Evolutionary conservation across 2,888 invertebrate genomes (phyloP).

Genomic region (Lasioglossum marginatum): DNA sequence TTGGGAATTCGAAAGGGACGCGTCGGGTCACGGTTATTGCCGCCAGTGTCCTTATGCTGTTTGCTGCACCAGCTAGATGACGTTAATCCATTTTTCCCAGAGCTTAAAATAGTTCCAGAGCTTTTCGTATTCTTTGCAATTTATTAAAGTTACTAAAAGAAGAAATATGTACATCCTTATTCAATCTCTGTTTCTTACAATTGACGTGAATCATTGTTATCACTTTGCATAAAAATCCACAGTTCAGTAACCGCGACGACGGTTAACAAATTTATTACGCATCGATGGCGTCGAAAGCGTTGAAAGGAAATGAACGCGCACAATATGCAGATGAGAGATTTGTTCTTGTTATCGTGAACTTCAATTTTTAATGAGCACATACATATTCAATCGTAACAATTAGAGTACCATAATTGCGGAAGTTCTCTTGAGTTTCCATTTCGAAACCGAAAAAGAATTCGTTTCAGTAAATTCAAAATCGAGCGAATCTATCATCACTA

Average conservation of each 20-base stretch:
- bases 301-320: background rate
- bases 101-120: background rate
- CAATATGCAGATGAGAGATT: background rate
- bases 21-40: slow-evolving; percentile 62
- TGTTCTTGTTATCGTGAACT: background rate
- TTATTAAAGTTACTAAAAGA: too few relatives aligned
- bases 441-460: too few relatives aligned
- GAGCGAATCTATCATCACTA: too few relatives aligned
- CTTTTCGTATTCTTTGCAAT: background rate
- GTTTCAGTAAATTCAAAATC: too few relatives aligned
- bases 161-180: too few relatives aligned
- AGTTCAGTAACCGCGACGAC: too few relatives aligned
- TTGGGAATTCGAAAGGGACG: slow-evolving; percentile 64
- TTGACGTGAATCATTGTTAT: too few relatives aligned
- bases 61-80: slow-evolving; percentile 30
- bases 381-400: background rate
- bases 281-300: background rate
- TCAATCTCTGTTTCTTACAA: too few relatives aligned
- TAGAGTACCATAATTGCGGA: too few relatives aligned
- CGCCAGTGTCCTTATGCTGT: slow-evolving; percentile 36
- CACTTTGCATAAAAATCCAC: too few relatives aligned
- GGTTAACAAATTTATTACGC: background rate
- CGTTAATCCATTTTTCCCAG: slow-evolving; percentile 38
- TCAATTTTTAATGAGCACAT: background rate
- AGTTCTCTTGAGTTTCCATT: too few relatives aligned